Evolutionary conservation across 2,888 invertebrate genomes (phyloP).

Genomic region (Drosophila conformis): DNA sequence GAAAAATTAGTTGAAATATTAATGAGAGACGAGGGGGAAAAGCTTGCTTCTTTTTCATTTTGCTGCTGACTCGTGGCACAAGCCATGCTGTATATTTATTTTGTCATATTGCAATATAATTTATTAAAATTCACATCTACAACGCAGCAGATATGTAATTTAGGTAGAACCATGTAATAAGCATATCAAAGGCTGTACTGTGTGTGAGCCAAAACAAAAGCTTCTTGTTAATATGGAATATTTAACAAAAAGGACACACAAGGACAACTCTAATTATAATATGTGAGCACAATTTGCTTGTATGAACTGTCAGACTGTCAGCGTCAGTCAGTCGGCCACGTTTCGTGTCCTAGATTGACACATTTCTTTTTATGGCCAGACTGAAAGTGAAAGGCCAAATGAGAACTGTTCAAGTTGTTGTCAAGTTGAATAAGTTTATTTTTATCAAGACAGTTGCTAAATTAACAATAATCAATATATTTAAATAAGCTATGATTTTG

Average conservation of each 20-base stretch:
- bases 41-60: constrained; percentile 17
- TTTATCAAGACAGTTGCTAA: neutral
- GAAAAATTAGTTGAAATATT: constrained; percentile 67
- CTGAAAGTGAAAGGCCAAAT: neutral
- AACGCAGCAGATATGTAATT: constrained; percentile 12
- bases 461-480: neutral
- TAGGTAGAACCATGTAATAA: neutral
- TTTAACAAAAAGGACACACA: constrained; percentile 67
- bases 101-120: constrained; percentile 69
- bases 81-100: constrained; percentile 41
- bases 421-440: neutral
- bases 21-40: constrained; percentile 42
- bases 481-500: too few relatives aligned
- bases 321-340: neutral
- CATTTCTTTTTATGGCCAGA: neutral
- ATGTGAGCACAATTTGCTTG: constrained; percentile 25
- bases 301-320: neutral
- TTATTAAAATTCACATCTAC: constrained; percentile 78
- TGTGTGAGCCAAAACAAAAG: constrained; percentile 44
- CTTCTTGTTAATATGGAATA: constrained; percentile 71
- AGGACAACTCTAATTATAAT: constrained; percentile 48
- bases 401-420: neutral
- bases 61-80: constrained; percentile 2
- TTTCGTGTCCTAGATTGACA: neutral
- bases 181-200: constrained; percentile 4